A percentile compares a stretch with the other conserved stretches of the same genome.
Evolutionary conservation across 2,888 invertebrate species (phyloP).

Genomic region (Parnassius smintheus): DNA sequence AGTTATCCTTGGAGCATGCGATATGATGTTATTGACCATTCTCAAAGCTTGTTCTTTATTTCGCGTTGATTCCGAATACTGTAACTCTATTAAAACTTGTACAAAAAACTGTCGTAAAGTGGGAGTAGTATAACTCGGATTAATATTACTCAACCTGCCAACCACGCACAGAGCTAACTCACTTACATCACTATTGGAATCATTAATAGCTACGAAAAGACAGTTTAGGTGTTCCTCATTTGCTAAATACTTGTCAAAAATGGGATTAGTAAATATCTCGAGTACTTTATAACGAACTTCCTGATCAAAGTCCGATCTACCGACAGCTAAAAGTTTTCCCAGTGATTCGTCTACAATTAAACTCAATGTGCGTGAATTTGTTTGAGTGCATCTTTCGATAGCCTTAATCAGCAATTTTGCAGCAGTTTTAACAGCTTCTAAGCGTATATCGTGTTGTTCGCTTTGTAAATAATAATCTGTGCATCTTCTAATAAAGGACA

Average conservation of each 20-base stretch:
- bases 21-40: slow-evolving; percentile 96
- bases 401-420: slow-evolving; percentile 93
- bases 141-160: slow-evolving; percentile 94
- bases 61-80: slow-evolving; percentile 96
- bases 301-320: slow-evolving; percentile 96
- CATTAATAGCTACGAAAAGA: slow-evolving; percentile 96
- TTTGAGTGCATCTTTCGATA: slow-evolving; percentile 83
- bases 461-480: slow-evolving; percentile 94
- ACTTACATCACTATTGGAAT: slow-evolving; percentile 96
- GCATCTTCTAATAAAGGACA: slow-evolving; percentile 96
- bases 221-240: slow-evolving; percentile 97
- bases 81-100: slow-evolving; percentile 94
- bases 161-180: slow-evolving; percentile 96
- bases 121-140: slow-evolving; percentile 99
- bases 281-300: slow-evolving; percentile 96
- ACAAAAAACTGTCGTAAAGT: slow-evolving; percentile 94
- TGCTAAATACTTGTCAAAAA: slow-evolving; percentile 96
- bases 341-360: slow-evolving; percentile 95
- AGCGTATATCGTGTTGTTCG: slow-evolving; percentile 92
- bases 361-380: slow-evolving; percentile 90
- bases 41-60: slow-evolving; percentile 98
- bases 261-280: slow-evolving; percentile 91
- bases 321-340: slow-evolving; percentile 93
- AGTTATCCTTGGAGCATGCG: slow-evolving; percentile 95
- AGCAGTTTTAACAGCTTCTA: slow-evolving; percentile 97